Evolutionary conservation across 1,140 invertebrate genomes (phyloP).

Genomic region (Macrosteles quadrilineatus): DNA sequence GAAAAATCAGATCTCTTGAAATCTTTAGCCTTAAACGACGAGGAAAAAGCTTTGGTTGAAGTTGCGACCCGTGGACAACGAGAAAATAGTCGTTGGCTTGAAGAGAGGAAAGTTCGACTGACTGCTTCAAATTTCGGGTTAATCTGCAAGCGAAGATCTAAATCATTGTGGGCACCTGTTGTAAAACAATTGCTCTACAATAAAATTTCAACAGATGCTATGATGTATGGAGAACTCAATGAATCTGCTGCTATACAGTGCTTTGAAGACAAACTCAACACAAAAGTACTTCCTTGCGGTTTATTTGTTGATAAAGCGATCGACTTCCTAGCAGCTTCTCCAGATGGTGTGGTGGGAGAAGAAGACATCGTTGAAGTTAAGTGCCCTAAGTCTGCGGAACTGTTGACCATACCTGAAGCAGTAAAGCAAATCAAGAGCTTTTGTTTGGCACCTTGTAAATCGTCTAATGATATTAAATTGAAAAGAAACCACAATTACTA

Average conservation of each 20-base stretch:
- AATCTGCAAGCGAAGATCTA: neutral
- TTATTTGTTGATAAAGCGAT: neutral
- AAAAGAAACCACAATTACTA: slow-evolving; percentile 7
- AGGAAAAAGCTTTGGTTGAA: neutral
- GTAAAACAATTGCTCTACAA: slow-evolving; percentile 9
- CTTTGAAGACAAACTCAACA: neutral
- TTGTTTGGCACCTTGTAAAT: neutral
- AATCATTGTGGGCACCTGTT: slow-evolving; percentile 12
- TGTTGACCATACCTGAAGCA: neutral
- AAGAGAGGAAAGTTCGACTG: slow-evolving; percentile 7
- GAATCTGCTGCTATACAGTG: neutral
- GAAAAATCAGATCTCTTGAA: neutral
- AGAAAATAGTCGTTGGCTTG: neutral
- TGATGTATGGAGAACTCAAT: slow-evolving; percentile 6
- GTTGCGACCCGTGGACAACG: neutral
- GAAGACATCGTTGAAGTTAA: neutral
- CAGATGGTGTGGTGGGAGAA: slow-evolving; percentile 13
- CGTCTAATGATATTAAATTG: neutral
- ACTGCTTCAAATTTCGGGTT: slow-evolving; percentile 22
- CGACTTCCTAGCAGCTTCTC: too few species aligned
- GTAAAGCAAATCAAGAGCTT: neutral
- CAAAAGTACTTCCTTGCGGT: neutral
- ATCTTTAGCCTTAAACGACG: neutral
- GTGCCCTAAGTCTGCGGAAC: slow-evolving; percentile 2
- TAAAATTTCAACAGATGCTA: slow-evolving; percentile 6